Conservation (phyloP, 2,113 vertebrate genomes). For the Sialia sialis region DNA sequence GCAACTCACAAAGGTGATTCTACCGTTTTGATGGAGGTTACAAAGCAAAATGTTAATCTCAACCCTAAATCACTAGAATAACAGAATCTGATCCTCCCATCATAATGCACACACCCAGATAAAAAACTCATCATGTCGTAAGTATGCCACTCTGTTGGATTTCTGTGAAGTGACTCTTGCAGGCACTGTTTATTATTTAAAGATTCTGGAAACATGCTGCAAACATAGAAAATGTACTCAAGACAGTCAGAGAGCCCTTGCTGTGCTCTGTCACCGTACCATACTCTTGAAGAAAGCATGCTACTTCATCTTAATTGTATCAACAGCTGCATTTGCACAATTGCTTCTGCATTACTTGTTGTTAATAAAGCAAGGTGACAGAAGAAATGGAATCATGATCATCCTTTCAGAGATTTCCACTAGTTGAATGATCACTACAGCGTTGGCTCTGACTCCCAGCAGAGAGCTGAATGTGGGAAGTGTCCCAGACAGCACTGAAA, state of each 20-base stretch:
- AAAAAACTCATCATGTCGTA: background rate
- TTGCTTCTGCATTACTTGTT: background rate
- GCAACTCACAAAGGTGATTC: background rate
- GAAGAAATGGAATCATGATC: background rate
- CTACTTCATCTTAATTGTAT: background rate
- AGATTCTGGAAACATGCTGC: background rate
- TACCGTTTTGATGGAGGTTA: background rate
- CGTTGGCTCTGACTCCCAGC: background rate
- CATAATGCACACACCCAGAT: fast-evolving
- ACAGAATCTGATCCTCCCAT: background rate
- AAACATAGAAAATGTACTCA: background rate
- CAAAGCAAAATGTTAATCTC: background rate
- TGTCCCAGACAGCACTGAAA: background rate
- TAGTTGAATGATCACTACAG: background rate
- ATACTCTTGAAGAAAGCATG: background rate
- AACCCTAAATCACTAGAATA: background rate
- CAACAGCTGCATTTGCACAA: background rate
- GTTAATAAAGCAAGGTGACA: background rate
- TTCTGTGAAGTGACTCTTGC: background rate
- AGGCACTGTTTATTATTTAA: background rate
- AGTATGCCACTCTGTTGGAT: background rate
- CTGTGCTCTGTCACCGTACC: background rate
- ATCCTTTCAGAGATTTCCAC: background rate
- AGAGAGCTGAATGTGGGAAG: background rate
- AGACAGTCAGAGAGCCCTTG: background rate